Percentiles rank a stretch among this genome's conserved stretches.
phyloP scores from a whole-genome alignment of 2,113 vertebrate genomes.

The Ctenomys sociabilis region DNA sequence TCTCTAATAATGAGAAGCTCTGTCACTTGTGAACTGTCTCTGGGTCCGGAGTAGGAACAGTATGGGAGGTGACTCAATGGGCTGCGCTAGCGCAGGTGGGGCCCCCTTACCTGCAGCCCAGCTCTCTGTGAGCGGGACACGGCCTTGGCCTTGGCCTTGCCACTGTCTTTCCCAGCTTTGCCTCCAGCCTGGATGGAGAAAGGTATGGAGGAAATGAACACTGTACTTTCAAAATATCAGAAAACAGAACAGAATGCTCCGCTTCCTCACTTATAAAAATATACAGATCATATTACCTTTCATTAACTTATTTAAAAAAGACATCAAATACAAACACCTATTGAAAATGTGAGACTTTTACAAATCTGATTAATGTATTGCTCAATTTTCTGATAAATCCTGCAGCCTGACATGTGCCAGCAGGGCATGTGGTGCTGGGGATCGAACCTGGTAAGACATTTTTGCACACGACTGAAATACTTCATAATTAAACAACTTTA shows the following conservation, averaged over 20 bases:
- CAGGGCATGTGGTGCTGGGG: too few relatives aligned
- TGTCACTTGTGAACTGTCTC: neutral
- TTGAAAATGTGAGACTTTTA: constrained; percentile 12
- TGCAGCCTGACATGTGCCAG: neutral
- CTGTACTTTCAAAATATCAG: neutral
- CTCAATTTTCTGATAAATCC: constrained; percentile 22
- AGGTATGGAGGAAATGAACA: constrained; percentile 29
- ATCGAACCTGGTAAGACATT: neutral
- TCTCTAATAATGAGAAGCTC: neutral
- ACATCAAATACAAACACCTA: neutral
- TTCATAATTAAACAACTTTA: neutral
- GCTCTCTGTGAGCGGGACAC: constrained; percentile 98
- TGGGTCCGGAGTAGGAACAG: neutral
- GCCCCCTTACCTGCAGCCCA: constrained; percentile 92
- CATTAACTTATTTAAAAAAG: neutral
- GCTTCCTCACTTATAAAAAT: constrained; percentile 28
- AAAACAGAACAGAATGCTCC: neutral
- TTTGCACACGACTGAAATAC: neutral
- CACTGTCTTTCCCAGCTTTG: constrained; percentile 99
- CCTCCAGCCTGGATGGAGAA: constrained; percentile 92
- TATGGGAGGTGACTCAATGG: neutral
- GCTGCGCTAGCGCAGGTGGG: fast-evolving
- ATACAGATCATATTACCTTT: neutral
- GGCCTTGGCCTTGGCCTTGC: constrained; percentile 98
- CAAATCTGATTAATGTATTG: neutral